Conservation (phyloP, 2,888 invertebrate genomes). For the Clostera curtula region DNA sequence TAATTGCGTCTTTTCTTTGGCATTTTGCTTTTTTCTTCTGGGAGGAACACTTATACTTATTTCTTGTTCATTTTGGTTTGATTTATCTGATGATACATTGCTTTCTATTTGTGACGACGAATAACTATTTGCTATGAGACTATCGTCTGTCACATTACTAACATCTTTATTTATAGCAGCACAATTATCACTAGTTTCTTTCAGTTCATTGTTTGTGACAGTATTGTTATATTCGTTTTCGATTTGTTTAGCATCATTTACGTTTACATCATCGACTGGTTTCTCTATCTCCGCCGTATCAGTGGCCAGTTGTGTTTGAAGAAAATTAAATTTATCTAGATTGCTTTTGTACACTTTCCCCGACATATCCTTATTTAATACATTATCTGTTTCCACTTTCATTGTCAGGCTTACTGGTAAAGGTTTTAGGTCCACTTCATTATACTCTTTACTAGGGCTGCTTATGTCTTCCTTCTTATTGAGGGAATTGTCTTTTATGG, state of each 20-base stretch:
- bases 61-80: conserved; percentile 33
- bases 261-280: conserved; percentile 23
- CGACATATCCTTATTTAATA: conserved; percentile 27
- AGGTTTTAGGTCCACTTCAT: conserved; percentile 29
- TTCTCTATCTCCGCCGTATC: conserved; percentile 30
- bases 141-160: conserved; percentile 59
- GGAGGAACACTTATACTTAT: conserved; percentile 58
- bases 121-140: conserved; percentile 42
- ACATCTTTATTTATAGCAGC: conserved; percentile 28
- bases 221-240: conserved; percentile 25
- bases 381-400: conserved; percentile 16
- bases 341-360: conserved; percentile 57
- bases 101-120: conserved; percentile 7
- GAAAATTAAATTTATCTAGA: conserved; percentile 55
- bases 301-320: conserved; percentile 56
- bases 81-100: conserved; percentile 17
- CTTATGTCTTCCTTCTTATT: conserved; percentile 40
- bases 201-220: conserved; percentile 11
- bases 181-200: conserved; percentile 17
- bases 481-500: conserved; percentile 47
- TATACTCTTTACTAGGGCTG: conserved; percentile 28
- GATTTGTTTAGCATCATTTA: conserved; percentile 25
- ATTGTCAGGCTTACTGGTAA: conserved; percentile 15
- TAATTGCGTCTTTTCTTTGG: conserved; percentile 28
- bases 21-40: conserved; percentile 51